Base-by-base conservation (phyloP, 1,140 invertebrate genomes). In the Apis florea region DNA sequence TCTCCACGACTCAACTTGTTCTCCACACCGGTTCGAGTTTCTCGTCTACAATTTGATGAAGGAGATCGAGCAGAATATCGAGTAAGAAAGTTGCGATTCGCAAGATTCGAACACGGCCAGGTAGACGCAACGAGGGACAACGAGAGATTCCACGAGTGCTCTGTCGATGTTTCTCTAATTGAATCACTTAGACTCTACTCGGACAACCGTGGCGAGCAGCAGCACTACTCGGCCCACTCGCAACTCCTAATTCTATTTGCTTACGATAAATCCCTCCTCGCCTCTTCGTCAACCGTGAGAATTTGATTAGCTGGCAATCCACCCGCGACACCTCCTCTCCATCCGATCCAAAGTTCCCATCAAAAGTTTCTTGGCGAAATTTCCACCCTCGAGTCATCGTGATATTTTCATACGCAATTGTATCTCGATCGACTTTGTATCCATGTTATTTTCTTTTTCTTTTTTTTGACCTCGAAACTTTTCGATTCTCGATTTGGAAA, bases 191-290 rank as follows among this genome's bases (percentile, higher is more conserved):
- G 84, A 73, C 79, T 80, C 61, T 87, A 88, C 82, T 90, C 76
- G 79, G 79, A 82, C 89, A 86, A 90, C 63, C 85, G 83, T 31
- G 85, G 86, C 68, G 64, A 74, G 76, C 40, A 77, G 76, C 85
- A 86, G 88, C 87, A 83, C 89, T 86, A 87, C 69, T 86, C 77
- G 24, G 84, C 76, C 82, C 73, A 90, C 89, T 90, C 83, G 85
- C 83, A 89, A 87, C 87, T 89, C 63, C 64, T 90, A 91, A 91
- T 90, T 91, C 85, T 84, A 89, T 91, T 90, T 90, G 75, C 83
- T 85, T 87, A 89, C 90, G 84, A 91, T 91, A 89, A 90, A 89
- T 91, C 88, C 54, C 83, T 82, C 82, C 85, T 66, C 77, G 49
- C 13, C 31, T n/a, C 75, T 70, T 64, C 70, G 54, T 68, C 82